A percentile compares a stretch with the other conserved stretches of the same genome.
Evolutionary conservation across 35 echinoderm and acorn worm genomes (phyloP).

Genomic region (Lytechinus variegatus): DNA sequence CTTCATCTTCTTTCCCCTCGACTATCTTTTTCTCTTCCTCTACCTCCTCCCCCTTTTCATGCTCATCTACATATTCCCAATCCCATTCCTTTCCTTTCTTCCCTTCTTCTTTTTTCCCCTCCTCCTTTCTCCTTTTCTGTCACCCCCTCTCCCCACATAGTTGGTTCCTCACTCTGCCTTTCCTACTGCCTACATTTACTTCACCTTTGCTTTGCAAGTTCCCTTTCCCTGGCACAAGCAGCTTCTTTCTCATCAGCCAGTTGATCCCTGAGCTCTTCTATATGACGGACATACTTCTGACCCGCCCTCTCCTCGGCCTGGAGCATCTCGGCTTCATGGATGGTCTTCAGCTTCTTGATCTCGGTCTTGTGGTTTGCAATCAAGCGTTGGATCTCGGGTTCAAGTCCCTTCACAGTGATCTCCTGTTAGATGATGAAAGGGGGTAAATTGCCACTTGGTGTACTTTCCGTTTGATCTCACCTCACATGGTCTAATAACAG

Average conservation of each 20-base stretch:
- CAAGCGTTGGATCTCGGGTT: conserved; percentile 94
- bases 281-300: conserved; percentile 90
- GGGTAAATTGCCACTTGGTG: background rate
- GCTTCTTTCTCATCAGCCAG: conserved; percentile 92
- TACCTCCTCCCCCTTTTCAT: too few relatives aligned
- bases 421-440: conserved; percentile 56
- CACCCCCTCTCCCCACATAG: too few relatives aligned
- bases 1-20: too few relatives aligned
- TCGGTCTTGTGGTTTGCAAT: conserved; percentile 98
- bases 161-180: too few relatives aligned
- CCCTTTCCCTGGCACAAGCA: conserved; percentile 90
- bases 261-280: conserved; percentile 94
- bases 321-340: conserved; percentile 95
- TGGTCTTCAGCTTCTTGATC: conserved; percentile 94
- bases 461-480: too few relatives aligned
- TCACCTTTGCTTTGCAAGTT: conserved; percentile 90
- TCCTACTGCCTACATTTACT: too few relatives aligned
- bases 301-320: conserved; percentile 96
- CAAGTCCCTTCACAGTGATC: conserved; percentile 95
- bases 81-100: too few relatives aligned
- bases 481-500: too few relatives aligned
- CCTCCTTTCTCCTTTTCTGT: too few relatives aligned
- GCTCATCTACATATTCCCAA: too few relatives aligned
- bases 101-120: too few relatives aligned
- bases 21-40: too few relatives aligned